Conservation (phyloP, 2,888 invertebrate species). For the Drosophila antonietae region DNA sequence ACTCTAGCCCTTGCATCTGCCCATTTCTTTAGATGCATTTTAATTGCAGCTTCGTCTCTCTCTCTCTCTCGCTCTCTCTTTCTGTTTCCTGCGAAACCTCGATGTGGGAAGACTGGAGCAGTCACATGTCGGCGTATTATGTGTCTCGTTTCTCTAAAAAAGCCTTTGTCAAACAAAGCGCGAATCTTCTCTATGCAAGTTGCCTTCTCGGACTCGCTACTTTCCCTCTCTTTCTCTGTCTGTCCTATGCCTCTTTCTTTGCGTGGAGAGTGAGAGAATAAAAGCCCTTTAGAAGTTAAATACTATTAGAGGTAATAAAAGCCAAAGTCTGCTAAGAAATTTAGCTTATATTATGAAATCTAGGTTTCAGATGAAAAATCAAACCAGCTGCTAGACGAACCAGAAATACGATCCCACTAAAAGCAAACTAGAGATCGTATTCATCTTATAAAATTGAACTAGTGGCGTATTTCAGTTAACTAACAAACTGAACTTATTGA, state of each 20-base stretch:
- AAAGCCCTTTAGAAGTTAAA: no score
- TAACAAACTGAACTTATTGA: no score
- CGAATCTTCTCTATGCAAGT: slow-evolving; percentile 51
- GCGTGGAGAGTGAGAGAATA: no score
- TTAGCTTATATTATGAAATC: no score
- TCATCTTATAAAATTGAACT: no score
- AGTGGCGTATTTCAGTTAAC: no score
- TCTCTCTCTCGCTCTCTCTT: neutral
- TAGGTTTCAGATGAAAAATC: neutral
- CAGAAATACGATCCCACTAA: neutral
- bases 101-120: no score
- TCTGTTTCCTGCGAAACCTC: no score
- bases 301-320: no score
- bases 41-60: slow-evolving; percentile 38
- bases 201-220: slow-evolving; percentile 17
- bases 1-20: neutral
- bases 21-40: slow-evolving; percentile 15
- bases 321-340: no score
- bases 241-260: neutral
- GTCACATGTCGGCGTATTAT: neutral
- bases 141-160: slow-evolving; percentile 22
- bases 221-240: neutral
- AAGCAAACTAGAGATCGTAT: neutral
- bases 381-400: neutral
- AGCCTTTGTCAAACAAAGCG: slow-evolving; percentile 53